Evolutionary conservation across 2,113 vertebrate genomes (phyloP).

Genomic region (Nycticryphes semicollaris): DNA sequence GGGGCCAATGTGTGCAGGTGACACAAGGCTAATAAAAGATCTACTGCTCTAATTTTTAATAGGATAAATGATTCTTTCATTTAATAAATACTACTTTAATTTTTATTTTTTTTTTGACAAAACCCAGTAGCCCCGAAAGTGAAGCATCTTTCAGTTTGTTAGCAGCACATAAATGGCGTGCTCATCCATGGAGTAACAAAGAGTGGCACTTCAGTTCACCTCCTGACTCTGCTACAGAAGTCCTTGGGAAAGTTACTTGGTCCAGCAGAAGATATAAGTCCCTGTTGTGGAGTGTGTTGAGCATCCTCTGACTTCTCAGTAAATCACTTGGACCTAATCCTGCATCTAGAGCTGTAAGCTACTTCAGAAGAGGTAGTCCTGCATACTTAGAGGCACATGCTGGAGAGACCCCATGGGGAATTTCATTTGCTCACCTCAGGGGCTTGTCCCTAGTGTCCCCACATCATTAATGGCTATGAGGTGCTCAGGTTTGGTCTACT

Average conservation of each 20-base stretch:
- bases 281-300: not conserved
- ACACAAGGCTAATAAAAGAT: not conserved
- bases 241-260: not conserved
- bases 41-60: not conserved
- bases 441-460: not conserved
- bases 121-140: not conserved
- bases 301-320: not conserved
- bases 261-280: not conserved
- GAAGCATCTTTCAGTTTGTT: not conserved
- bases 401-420: not conserved
- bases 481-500: not conserved
- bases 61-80: not conserved
- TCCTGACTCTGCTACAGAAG: not conserved
- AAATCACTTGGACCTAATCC: not conserved
- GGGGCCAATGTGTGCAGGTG: not conserved
- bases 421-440: not conserved
- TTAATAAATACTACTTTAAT: not conserved
- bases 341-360: rapidly evolving
- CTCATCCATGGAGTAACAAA: not conserved
- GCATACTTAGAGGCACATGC: rapidly evolving
- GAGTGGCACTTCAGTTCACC: not conserved
- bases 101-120: not conserved
- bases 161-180: not conserved
- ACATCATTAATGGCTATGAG: not conserved
- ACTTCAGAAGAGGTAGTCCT: not conserved